Evolutionary conservation across 2,888 invertebrate species (phyloP).

Genomic region (Hypolimnas misippus): DNA sequence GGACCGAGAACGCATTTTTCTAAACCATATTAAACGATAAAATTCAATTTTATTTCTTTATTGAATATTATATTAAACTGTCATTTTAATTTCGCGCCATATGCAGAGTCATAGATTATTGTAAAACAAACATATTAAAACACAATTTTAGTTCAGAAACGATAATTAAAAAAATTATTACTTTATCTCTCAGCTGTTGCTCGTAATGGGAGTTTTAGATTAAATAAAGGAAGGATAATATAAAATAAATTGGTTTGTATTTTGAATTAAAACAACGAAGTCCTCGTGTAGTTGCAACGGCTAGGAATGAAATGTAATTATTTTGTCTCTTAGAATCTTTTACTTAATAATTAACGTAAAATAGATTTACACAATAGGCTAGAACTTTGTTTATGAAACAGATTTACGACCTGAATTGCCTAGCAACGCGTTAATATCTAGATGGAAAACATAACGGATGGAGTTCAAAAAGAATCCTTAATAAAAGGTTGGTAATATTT

Average conservation of each 20-base stretch:
- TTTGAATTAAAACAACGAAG: conserved; percentile 24
- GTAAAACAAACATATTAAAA: conserved; percentile 38
- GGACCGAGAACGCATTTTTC: neutral
- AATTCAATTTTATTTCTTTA: neutral
- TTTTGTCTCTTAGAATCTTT: conserved; percentile 3
- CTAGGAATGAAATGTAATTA: neutral
- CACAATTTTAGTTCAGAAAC: conserved; percentile 51
- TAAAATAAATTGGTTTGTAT: conserved; percentile 26
- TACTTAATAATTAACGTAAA: neutral
- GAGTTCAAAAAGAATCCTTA: no score
- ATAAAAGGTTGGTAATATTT: no score
- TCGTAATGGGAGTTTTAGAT: conserved; percentile 31
- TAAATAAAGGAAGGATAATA: conserved; percentile 31
- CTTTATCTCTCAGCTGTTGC: conserved; percentile 27
- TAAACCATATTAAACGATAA: neutral
- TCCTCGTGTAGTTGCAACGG: conserved; percentile 2
- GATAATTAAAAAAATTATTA: neutral
- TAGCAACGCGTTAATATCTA: no score
- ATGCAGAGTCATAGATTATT: neutral
- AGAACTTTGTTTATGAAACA: no score
- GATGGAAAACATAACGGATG: no score
- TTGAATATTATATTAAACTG: neutral
- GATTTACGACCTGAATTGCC: no score
- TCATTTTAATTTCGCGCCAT: neutral
- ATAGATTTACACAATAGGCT: neutral